A percentile compares a stretch with the other conserved stretches of the same genome.
phyloP scores from a whole-genome alignment of 2,888 invertebrate genomes.

The Mesorhabditis spiculigera region DNA sequence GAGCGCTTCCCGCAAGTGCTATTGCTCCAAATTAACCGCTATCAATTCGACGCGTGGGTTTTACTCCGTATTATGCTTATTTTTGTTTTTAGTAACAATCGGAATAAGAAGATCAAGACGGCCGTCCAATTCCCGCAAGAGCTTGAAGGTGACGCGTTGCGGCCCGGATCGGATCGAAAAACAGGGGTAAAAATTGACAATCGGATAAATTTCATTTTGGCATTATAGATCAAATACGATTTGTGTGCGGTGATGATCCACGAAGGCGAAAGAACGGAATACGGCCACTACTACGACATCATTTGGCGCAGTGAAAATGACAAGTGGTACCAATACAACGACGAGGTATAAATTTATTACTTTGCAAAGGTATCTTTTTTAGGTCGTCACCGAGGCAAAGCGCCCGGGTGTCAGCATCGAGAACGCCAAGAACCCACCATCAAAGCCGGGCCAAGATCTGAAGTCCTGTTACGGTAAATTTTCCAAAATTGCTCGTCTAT shows the following conservation, averaged over 20 bases:
- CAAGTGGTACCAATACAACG: constrained; percentile 71
- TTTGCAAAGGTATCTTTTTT: neutral
- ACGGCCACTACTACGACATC: constrained; percentile 70
- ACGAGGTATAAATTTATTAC: constrained; percentile 59
- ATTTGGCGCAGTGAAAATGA: constrained; percentile 64
- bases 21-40: constrained; percentile 49
- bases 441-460: constrained; percentile 18
- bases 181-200: too few species aligned
- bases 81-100: constrained; percentile 32
- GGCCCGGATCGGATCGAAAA: too few species aligned
- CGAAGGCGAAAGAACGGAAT: constrained; percentile 69
- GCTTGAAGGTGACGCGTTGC: neutral
- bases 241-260: constrained; percentile 70
- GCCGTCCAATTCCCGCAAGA: constrained; percentile 41
- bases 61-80: neutral
- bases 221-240: constrained; percentile 61
- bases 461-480: constrained; percentile 22
- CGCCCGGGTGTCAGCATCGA: neutral
- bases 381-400: neutral
- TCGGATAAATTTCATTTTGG: too few species aligned
- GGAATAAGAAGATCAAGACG: constrained; percentile 43
- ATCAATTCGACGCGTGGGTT: constrained; percentile 36
- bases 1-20: constrained; percentile 45
- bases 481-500: neutral
- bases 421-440: constrained; percentile 11